These are phyloP conservation scores for Anodontia alba DNA, from an alignment of 2,888 invertebrate genomes.

Conservation along the genomic window DNA sequence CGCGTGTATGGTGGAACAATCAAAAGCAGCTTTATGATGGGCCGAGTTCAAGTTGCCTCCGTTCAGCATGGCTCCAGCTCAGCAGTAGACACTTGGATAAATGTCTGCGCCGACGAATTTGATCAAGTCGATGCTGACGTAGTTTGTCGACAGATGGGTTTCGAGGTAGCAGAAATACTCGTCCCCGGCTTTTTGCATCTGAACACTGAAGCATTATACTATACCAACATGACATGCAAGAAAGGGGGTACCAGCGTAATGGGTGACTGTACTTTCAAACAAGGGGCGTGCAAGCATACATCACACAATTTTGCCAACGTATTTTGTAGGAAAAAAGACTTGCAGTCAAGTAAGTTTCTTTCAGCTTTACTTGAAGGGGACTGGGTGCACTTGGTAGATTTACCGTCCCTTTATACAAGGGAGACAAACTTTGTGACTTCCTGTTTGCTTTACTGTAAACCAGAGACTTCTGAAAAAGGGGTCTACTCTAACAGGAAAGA, in stretches of 20 bases:
- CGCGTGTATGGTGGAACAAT: conserved; percentile 8
- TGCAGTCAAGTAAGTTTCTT: conserved; percentile 45
- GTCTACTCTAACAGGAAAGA: too few species aligned
- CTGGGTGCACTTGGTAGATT: too few species aligned
- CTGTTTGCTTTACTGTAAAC: too few species aligned
- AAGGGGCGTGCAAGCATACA: conserved; percentile 43
- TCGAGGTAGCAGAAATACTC: conserved; percentile 53
- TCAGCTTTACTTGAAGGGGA: too few species aligned
- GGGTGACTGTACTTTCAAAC: conserved; percentile 49
- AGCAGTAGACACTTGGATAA: conserved; percentile 89
- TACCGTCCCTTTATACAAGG: too few species aligned
- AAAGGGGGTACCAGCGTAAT: conserved; percentile 53
- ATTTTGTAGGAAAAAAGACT: conserved; percentile 60
- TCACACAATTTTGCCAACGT: conserved; percentile 68
- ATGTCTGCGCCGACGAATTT: conserved; percentile 88
- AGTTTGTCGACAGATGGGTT: conserved; percentile 74
- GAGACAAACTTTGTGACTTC: too few species aligned
- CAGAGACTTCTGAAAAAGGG: too few species aligned
- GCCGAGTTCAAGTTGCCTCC: not conserved
- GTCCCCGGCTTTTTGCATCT: conserved; percentile 64
- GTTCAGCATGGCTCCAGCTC: not conserved
- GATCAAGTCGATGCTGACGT: conserved; percentile 67
- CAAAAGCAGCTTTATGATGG: not conserved
- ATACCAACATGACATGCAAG: conserved; percentile 64
- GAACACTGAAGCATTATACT: conserved; percentile 42